phyloP scores from a whole-genome alignment of 2,888 invertebrate genomes.

The Ophion obscuratus region DNA sequence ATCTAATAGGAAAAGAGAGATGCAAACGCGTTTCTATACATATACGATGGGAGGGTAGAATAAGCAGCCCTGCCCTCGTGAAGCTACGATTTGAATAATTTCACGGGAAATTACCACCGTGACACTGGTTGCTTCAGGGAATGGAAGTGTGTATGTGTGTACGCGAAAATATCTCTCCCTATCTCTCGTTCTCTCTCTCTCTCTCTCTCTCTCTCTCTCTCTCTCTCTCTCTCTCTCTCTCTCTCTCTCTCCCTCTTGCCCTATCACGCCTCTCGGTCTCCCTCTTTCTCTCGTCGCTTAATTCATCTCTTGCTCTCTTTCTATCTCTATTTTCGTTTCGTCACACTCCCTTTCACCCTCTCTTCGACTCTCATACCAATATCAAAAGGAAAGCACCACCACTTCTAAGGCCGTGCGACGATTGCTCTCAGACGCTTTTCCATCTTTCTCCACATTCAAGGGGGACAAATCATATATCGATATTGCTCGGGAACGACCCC shows the following conservation, averaged over 20 bases:
- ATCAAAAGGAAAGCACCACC: conserved; percentile 12
- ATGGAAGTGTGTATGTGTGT: conserved; percentile 35
- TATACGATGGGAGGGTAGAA: conserved; percentile 14
- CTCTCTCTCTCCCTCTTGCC: not conserved
- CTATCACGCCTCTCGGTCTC: not conserved
- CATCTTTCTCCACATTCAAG: not conserved
- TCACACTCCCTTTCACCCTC: not conserved
- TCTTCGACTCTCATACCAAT: conserved; percentile 11
- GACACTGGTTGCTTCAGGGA: conserved; percentile 75
- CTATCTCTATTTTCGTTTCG: not conserved
- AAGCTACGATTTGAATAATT: conserved; percentile 75
- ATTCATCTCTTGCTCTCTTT: not conserved
- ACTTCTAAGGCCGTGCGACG: conserved; percentile 19
- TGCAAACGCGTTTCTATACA: not conserved
- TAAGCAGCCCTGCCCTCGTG: conserved; percentile 53
- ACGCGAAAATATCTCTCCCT: not conserved
- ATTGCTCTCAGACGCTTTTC: conserved; percentile 37
- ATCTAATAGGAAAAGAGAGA: not conserved
- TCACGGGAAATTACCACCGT: conserved; percentile 76
- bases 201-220: not conserved
- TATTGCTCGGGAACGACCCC: conserved; percentile 13
- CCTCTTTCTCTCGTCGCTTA: not conserved
- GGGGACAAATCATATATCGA: not conserved
- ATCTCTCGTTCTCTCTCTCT: not conserved
- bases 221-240: not conserved